Percentiles rank a stretch among this genome's conserved stretches.
phyloP scores from a whole-genome alignment of 2,113 vertebrate species.

The Hydropotes inermis region DNA sequence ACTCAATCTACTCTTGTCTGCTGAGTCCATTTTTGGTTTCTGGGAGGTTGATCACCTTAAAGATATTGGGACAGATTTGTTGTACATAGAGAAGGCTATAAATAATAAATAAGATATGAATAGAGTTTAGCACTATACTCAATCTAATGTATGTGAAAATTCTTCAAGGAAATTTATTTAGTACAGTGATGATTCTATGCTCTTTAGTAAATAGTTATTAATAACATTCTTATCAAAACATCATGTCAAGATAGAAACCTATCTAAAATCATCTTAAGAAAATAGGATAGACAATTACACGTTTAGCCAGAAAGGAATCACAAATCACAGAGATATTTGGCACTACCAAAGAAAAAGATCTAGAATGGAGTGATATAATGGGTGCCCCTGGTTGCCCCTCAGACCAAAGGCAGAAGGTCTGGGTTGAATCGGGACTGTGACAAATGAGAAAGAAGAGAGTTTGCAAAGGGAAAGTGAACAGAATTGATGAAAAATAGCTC shows the following conservation, averaged over 20 bases:
- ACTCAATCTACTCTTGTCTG: neutral
- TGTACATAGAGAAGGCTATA: neutral
- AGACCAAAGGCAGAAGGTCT: neutral
- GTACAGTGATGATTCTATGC: neutral
- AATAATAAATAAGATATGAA: neutral
- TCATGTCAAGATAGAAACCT: neutral
- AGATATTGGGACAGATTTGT: neutral
- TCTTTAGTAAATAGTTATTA: neutral
- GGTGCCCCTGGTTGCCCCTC: neutral
- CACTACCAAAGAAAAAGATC: neutral
- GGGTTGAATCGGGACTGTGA: neutral
- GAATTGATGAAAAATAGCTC: neutral
- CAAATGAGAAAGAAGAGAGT: neutral
- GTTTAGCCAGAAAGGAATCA: neutral
- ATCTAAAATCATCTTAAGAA: neutral
- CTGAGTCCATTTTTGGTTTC: neutral
- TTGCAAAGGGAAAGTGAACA: neutral
- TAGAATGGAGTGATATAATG: neutral
- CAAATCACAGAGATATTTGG: neutral
- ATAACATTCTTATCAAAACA: neutral
- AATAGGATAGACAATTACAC: neutral
- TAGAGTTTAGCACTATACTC: neutral
- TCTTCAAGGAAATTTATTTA: neutral
- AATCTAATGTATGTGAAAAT: neutral
- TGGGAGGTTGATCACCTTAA: neutral